These are phyloP conservation scores for Odontocolon sp. DNA, from an alignment of 2,888 invertebrate species.

Conservation along the genomic window DNA sequence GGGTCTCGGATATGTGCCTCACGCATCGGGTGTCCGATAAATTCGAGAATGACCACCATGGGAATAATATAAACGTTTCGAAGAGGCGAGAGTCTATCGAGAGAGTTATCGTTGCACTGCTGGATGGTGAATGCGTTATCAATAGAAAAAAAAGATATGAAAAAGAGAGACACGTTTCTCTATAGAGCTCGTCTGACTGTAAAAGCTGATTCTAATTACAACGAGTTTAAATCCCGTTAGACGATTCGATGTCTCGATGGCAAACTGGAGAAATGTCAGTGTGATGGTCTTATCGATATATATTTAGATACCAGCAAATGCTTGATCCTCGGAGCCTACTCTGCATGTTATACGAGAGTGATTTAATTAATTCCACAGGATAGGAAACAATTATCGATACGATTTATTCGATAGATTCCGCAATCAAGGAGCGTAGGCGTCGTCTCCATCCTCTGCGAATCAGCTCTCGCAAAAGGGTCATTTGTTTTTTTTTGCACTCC, in stretches of 20 bases:
- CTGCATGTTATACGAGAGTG: slow-evolving; percentile 14
- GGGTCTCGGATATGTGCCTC: slow-evolving; percentile 41
- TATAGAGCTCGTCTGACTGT: slow-evolving; percentile 6
- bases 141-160: background rate
- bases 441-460: background rate
- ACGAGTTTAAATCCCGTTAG: slow-evolving; percentile 8
- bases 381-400: slow-evolving; percentile 36
- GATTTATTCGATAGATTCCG: slow-evolving; percentile 35
- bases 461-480: background rate
- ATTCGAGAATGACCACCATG: background rate
- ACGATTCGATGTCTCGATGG: background rate
- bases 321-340: background rate
- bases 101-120: slow-evolving; percentile 8
- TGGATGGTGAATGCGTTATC: background rate
- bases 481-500: background rate
- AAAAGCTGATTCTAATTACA: slow-evolving; percentile 2
- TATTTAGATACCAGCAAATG: background rate
- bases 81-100: slow-evolving; percentile 9
- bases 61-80: background rate
- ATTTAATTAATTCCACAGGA: slow-evolving; percentile 33
- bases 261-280: background rate
- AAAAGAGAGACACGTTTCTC: background rate
- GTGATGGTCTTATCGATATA: no score
- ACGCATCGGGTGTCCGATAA: slow-evolving; percentile 34
- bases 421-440: slow-evolving; percentile 15